Base-by-base conservation (phyloP, 2,113 vertebrate genomes). In the Tamias sibiricus region DNA sequence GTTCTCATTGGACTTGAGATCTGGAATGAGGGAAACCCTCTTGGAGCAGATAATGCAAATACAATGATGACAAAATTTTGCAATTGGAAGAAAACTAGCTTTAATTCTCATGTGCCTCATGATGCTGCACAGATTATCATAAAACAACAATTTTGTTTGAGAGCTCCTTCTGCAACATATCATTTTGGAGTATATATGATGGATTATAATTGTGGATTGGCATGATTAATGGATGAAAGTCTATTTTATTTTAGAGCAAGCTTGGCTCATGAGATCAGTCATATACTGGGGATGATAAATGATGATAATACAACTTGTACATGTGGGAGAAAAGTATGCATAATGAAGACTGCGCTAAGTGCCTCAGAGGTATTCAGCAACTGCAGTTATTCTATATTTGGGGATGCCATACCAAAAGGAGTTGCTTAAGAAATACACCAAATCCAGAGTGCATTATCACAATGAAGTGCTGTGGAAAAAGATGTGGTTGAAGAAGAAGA, bases 331-430 rank as follows among this genome's bases (percentile, higher is more conserved):
- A 26, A 32, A 3, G 6, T 8, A 8, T 95, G 94, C 14, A 49
- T 83, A 52, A 92, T 88, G 94, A 54, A 92, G 12, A 16, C 35
- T 19, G 7, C 16, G 19, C 35, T n/a, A 19, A 4, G 13, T 8
- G 1, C 79, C 3, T 6, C 76, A 24, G 47, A 80, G 8, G 6
- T 88, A 0, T 98, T 98, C 86, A 98, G 62, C n/a, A 80, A 90
- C 62, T 80, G 62, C 32, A 90, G 76, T 42, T 69, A 90, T 54
- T 10, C 30, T 2, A 91, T 88, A 96, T 76, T 68, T 66, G 37
- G 64, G 28, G 1, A 37, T 12, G 32, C 17, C 7, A 35, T 12
- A 17, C 20, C 24, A 62, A 0, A 72, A 88, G 3, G 26, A 62
- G 2, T 22, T 81, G 76, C 59, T 40, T 81, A 54, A 1, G 0